Evolutionary conservation across 2,113 vertebrate species (phyloP).

Genomic region (Lepus americanus): DNA sequence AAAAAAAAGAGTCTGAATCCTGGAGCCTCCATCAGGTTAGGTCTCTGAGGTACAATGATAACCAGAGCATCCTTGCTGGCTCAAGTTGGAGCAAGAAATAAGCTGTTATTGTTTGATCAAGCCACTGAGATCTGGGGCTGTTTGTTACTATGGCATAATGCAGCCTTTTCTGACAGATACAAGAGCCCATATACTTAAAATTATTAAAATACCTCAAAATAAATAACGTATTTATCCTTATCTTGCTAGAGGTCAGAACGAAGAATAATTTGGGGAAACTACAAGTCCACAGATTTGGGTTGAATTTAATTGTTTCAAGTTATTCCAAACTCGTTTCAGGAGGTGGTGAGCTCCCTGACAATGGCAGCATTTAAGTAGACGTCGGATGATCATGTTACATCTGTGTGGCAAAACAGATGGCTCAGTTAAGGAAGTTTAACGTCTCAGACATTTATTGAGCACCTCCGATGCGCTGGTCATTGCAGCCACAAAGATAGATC

Average conservation of each 20-base stretch:
- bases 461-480: constrained; percentile 13
- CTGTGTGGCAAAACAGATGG: background rate
- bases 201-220: constrained; percentile 32
- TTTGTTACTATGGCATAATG: background rate
- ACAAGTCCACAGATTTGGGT: background rate
- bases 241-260: constrained; percentile 16
- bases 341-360: background rate
- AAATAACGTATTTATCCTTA: background rate
- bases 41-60: background rate
- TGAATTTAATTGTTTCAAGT: constrained; percentile 23
- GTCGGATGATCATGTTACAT: background rate
- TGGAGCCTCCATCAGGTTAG: background rate
- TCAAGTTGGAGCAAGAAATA: background rate
- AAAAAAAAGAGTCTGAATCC: too few species aligned
- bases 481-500: constrained; percentile 34
- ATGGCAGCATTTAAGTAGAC: constrained; percentile 4
- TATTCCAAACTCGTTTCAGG: constrained; percentile 45
- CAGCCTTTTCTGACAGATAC: constrained; percentile 19
- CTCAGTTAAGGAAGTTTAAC: constrained; percentile 1
- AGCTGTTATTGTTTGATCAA: background rate
- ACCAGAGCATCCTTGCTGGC: background rate
- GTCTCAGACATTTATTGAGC: background rate
- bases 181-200: constrained; percentile 17
- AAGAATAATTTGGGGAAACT: constrained; percentile 3
- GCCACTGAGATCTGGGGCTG: background rate